Percentiles rank a stretch among this genome's conserved stretches.
Conservation (phyloP, 53 echinoderm and acorn worm genomes). For the Temnopleurus reevesii region DNA sequence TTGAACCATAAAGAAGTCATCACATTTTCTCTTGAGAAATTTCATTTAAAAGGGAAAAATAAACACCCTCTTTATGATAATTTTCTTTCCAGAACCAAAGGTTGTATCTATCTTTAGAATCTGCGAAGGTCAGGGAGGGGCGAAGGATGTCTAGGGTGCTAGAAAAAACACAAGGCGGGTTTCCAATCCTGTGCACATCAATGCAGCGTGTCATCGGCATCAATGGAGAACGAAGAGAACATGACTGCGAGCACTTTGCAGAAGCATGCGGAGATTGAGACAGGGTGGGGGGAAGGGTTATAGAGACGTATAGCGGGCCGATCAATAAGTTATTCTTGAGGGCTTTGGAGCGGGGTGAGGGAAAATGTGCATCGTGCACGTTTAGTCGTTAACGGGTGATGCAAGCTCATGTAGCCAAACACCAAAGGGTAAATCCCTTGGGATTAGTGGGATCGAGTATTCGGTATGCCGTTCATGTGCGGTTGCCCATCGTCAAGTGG, state of each 20-base stretch:
- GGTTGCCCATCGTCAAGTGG: background rate
- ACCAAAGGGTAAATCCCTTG: slow-evolving; percentile 10
- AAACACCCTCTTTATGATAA: too few relatives aligned
- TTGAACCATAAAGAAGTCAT: too few relatives aligned
- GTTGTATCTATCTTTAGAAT: too few relatives aligned
- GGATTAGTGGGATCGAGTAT: background rate
- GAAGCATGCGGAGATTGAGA: background rate
- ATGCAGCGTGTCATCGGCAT: background rate
- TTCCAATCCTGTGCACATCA: background rate
- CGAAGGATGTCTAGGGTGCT: background rate
- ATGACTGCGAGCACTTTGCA: slow-evolving; percentile 2
- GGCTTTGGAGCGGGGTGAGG: background rate
- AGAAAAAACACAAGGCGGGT: background rate
- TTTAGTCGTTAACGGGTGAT: slow-evolving; percentile 25
- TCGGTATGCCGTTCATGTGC: background rate
- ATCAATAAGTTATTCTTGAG: slow-evolving; percentile 56
- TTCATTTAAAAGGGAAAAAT: too few relatives aligned
- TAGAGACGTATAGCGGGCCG: background rate
- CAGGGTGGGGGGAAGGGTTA: slow-evolving; percentile 10
- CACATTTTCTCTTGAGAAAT: too few relatives aligned
- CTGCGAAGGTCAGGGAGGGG: background rate
- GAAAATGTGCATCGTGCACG: slow-evolving; percentile 28
- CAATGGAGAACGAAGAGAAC: background rate
- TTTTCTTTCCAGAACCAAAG: too few relatives aligned
- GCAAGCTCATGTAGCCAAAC: slow-evolving; percentile 52